Conservation (phyloP, 2,113 vertebrate genomes). For the Uropsilus gracilis region DNA sequence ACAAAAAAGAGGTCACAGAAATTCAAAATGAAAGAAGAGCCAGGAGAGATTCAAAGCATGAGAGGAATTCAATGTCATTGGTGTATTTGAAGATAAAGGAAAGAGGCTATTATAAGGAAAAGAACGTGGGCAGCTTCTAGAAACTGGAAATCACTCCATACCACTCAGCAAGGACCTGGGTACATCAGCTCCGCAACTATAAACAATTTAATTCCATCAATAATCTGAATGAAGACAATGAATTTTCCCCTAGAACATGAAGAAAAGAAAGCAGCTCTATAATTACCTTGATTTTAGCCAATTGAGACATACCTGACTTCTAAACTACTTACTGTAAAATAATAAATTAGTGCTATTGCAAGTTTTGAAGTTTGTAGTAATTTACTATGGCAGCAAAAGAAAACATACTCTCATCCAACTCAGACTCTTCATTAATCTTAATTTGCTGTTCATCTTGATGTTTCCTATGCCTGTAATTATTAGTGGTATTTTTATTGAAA, state of each 20-base stretch:
- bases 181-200: neutral
- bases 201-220: neutral
- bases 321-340: neutral
- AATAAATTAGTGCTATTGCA: neutral
- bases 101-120: neutral
- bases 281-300: neutral
- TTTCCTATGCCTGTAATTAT: constrained; percentile 26
- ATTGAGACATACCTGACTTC: neutral
- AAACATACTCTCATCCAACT: neutral
- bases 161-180: neutral
- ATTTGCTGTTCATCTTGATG: constrained; percentile 6
- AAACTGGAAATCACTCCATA: neutral
- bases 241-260: neutral
- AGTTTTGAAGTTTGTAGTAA: neutral
- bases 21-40: neutral
- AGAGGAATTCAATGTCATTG: neutral
- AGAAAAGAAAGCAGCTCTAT: neutral
- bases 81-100: constrained; percentile 21
- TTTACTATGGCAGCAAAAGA: neutral
- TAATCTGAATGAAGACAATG: neutral
- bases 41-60: neutral
- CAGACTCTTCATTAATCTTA: neutral
- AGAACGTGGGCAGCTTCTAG: neutral
- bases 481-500: neutral
- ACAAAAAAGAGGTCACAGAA: neutral